A percentile compares a stretch with the other conserved stretches of the same genome.
These are phyloP conservation scores for Aphelocoma coerulescens DNA, from an alignment of 2,113 vertebrate genomes.

Conservation along the genomic window DNA sequence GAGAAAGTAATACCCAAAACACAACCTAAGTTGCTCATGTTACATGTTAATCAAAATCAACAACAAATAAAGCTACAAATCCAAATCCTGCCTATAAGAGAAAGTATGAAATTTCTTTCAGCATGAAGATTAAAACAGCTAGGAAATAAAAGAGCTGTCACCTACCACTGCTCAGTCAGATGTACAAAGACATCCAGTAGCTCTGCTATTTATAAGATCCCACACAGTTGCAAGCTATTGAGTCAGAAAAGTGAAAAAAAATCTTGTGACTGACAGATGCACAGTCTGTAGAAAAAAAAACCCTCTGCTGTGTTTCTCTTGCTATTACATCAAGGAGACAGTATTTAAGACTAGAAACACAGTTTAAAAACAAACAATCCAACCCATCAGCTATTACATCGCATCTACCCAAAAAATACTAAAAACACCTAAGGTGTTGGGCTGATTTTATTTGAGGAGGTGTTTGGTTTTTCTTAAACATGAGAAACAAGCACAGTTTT, in stretches of 20 bases:
- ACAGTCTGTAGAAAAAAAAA: not conserved
- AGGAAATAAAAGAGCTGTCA: not conserved
- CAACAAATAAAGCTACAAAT: not conserved
- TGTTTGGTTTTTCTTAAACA: not conserved
- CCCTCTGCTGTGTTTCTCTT: not conserved
- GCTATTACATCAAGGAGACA: not conserved
- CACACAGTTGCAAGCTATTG: slow-evolving; percentile 54
- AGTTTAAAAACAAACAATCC: not conserved
- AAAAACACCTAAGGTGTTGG: not conserved
- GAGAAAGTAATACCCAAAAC: not conserved
- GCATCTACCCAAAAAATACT: not conserved
- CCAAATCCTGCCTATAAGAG: not conserved
- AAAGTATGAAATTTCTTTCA: not conserved
- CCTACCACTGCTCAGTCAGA: not conserved
- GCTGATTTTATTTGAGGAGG: not conserved
- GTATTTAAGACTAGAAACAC: not conserved
- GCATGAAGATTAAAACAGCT: not conserved
- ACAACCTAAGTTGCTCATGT: not conserved
- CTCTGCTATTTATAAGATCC: slow-evolving; percentile 30
- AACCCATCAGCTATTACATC: not conserved
- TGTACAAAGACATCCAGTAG: not conserved
- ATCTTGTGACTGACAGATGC: not conserved
- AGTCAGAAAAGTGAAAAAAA: slow-evolving; percentile 56
- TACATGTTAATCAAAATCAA: not conserved
- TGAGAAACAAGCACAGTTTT: not conserved